These are phyloP conservation scores for Drosophila baimaii DNA, from an alignment of 1,140 invertebrate genomes.

Conservation along the genomic window DNA sequence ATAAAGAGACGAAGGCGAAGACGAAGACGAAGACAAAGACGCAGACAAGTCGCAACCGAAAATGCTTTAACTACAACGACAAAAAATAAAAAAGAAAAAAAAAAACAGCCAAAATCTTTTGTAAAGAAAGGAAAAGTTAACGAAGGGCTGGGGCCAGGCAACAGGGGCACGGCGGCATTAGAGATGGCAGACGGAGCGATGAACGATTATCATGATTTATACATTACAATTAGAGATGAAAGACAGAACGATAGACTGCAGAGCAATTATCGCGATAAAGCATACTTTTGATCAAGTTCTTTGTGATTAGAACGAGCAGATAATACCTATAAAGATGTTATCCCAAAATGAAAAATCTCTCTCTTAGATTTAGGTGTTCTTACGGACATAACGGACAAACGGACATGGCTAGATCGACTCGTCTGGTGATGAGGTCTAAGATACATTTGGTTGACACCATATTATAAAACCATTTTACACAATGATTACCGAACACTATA, in stretches of 20 bases:
- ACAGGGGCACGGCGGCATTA: background rate
- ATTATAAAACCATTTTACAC: too few relatives aligned
- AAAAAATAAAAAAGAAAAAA: conserved; percentile 4
- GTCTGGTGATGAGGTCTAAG: too few relatives aligned
- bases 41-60: conserved; percentile 46
- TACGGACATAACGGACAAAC: background rate
- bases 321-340: too few relatives aligned
- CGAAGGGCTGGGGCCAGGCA: background rate
- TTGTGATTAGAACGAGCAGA: too few relatives aligned
- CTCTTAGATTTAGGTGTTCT: background rate
- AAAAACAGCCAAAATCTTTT: conserved; percentile 36
- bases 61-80: conserved; percentile 42
- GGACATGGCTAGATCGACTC: too few relatives aligned
- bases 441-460: too few relatives aligned
- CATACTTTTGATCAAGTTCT: background rate
- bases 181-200: conserved; percentile 20
- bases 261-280: background rate
- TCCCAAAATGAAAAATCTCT: too few relatives aligned
- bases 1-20: conserved; percentile 21
- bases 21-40: conserved; percentile 19
- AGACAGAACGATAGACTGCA: background rate
- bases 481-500: too few relatives aligned
- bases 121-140: conserved; percentile 65
- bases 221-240: background rate
- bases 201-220: background rate